Conservation (phyloP, 2,113 vertebrate species). For the Physeter macrocephalus region DNA sequence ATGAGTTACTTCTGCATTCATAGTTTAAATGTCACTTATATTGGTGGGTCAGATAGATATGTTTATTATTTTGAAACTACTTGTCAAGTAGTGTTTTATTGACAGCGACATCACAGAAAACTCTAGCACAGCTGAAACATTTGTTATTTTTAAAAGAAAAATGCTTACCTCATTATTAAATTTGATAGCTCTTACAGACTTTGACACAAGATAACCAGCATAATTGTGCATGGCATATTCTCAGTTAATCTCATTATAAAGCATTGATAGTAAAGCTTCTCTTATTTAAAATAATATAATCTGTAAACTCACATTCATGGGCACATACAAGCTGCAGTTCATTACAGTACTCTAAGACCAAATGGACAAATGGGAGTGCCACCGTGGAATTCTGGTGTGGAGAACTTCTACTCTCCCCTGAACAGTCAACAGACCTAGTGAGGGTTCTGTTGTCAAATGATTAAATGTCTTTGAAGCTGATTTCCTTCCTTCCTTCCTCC, state of each 20-base stretch:
- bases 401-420: not conserved
- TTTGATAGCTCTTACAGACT: not conserved
- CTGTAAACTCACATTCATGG: not conserved
- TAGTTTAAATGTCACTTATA: conserved; percentile 2
- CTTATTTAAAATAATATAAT: not conserved
- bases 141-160: conserved; percentile 41
- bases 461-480: not conserved
- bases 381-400: not conserved
- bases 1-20: not conserved
- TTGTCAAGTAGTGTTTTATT: not conserved
- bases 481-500: not conserved
- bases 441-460: not conserved
- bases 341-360: not conserved
- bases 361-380: not conserved
- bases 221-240: not conserved
- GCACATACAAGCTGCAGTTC: not conserved
- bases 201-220: not conserved
- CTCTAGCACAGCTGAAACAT: not conserved
- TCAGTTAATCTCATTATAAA: not conserved
- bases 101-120: not conserved
- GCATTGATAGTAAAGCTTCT: not conserved
- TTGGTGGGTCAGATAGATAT: not conserved
- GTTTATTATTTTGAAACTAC: conserved; percentile 12
- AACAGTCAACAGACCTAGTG: not conserved
- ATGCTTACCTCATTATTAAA: not conserved